Evolutionary conservation across 2,113 vertebrate genomes (phyloP), one percentile per base, ranked within the genome.

Genomic region (Baryphthengus martii): DNA sequence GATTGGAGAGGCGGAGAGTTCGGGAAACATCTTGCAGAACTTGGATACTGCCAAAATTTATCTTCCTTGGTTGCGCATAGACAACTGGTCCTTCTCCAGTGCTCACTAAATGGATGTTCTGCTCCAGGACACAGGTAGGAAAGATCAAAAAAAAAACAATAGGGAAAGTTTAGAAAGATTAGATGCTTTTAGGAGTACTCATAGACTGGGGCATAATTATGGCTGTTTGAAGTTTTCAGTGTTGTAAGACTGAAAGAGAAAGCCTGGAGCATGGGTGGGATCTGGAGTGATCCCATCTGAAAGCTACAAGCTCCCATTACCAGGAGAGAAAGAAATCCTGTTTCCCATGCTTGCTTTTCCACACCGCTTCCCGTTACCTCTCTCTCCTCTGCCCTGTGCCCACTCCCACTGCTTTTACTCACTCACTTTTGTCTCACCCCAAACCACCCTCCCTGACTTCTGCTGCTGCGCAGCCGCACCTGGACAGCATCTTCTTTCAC

Each of bases 1-100:
- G 97, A 77, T 99, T 99, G 31, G 95, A 96, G 29, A 99, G 98
- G 9, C 44, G 70, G 66, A 99, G 94, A 3, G 45, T 86, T 96
- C 35, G 97, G 35, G 97, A 89, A 18, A 93, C 55, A 68, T 99
- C 98, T 14, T 85, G 97, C 23, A 99, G 96, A 31, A 98, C 98
- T 1, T 94, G 98, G 96, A 99, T 98, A 35, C 2, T 93, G 71
- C 99, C 98, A 24, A 99, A 99, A 39, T 99, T 89, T 20, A 99
- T 8, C 71, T 97, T 88, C 28, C 53, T 66, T 1, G 90, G 97
- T 24, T 88, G 84, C 33, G 98, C 35, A 2, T 98, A 97, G 85
- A 99, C 94, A 18, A 98, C 93, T 0, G 99, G 98, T 72, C 99
- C 98, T 94, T 98, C 96, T 25, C 98, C 99, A 8, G 78, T 35